Base-by-base conservation (phyloP, 2,113 vertebrate species). In the Lamprotornis superbus region DNA sequence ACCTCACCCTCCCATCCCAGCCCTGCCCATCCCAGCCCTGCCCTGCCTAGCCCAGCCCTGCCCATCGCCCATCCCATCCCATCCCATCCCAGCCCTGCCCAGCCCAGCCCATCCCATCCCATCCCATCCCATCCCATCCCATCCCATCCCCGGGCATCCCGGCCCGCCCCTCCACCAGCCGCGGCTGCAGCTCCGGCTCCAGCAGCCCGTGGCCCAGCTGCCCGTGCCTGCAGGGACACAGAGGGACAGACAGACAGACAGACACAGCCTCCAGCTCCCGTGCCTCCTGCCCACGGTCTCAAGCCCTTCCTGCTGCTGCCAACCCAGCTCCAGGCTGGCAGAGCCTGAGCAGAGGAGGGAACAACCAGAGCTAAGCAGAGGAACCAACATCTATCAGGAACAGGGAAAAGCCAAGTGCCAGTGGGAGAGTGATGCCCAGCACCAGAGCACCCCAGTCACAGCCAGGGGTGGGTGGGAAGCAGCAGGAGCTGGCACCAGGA, bases 201-300 rank as follows among this genome's bases (percentile, higher is more conserved):
- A 99, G 98, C 3, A 24, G 93, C 9, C 99, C 98, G 0, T 99
- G 99, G 46, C 99, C 99, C 50, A 99, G 96, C 97, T 99, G 99
- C 67, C 99, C 99, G 0, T 99, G 99, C 95, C 99, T 99, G 97
- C 7, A 11, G 42, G 70, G 40, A 42, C 40, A 42, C 40, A 42
- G 14, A 42, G 40, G 40, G 40, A 42, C 1, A 42, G 0, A 65
- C 8, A 28, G 61, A 64, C 30, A 24, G n/a, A 87, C 46, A 39
- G 14, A 65, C 56, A n/a, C n/a, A n/a, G 27, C 63, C 23, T 11
- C 22, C 50, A 19, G 57, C 39, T 11, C 27, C 39, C 0, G 0
- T 8, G 2, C n/a, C 20, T 19, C 60, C 69, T 15, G 37, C 59
- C 81, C 42, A 2, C 2, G 0, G 12, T 2, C 37, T 56, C 1